phyloP scores from a whole-genome alignment of 2,888 invertebrate genomes.

The Spatulosminthurus flaviceps region DNA sequence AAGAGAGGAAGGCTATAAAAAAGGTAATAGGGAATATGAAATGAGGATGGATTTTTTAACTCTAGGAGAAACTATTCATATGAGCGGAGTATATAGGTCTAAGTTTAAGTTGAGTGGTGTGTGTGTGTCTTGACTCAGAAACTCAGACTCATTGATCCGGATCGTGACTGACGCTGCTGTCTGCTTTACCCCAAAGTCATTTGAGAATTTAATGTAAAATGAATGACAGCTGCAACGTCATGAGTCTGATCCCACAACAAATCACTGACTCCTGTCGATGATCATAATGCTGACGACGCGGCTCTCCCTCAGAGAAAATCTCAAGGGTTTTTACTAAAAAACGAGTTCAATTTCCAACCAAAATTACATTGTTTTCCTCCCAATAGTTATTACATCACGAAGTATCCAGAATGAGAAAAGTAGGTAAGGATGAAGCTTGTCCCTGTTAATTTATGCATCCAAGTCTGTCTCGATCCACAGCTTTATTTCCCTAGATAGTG shows the following conservation, averaged over 20 bases:
- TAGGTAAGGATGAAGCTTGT: too few relatives aligned
- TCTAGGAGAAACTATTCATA: background rate
- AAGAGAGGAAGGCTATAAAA: background rate
- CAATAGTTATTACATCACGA: too few relatives aligned
- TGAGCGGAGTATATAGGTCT: background rate
- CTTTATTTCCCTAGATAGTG: background rate
- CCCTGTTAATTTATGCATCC: too few relatives aligned
- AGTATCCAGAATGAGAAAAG: too few relatives aligned
- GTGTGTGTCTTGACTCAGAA: background rate
- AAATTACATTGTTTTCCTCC: too few relatives aligned
- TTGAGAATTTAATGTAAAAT: slow-evolving; percentile 18
- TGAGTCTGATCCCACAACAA: slow-evolving; percentile 11
- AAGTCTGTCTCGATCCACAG: too few relatives aligned
- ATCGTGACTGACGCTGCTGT: slow-evolving; percentile 13
- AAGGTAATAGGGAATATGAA: slow-evolving; percentile 5
- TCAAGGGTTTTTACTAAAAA: too few relatives aligned
- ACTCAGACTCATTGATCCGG: background rate
- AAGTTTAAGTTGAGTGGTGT: too few relatives aligned
- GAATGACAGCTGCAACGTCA: background rate
- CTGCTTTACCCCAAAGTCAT: slow-evolving; percentile 14
- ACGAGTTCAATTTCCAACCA: too few relatives aligned
- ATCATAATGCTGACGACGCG: background rate
- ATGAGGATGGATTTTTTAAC: slow-evolving; percentile 1
- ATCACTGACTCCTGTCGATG: background rate
- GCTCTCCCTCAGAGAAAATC: too few relatives aligned